Conservation (phyloP, 2,888 invertebrate genomes). For the Acronicta leporina region DNA sequence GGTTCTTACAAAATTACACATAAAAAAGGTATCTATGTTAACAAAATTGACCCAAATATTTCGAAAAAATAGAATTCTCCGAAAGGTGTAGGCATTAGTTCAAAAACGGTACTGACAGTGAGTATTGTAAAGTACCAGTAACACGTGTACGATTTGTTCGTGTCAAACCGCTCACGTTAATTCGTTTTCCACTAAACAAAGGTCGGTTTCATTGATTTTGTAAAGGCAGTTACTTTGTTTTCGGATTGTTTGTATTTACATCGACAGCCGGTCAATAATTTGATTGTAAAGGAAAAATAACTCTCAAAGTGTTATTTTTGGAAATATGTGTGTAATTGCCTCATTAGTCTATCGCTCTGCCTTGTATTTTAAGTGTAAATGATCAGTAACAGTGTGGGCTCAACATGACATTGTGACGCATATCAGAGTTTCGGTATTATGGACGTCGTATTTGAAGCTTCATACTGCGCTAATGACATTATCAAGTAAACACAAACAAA, state of each 20-base stretch:
- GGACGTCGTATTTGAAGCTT: too few species aligned
- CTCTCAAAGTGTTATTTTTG: not conserved
- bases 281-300: not conserved
- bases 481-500: not conserved
- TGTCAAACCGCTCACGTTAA: constrained; percentile 52
- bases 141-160: constrained; percentile 46
- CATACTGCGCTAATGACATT: not conserved
- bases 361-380: not conserved
- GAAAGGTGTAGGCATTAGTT: too few species aligned
- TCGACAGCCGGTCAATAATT: not conserved
- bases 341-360: too few species aligned
- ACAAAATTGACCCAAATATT: too few species aligned
- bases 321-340: not conserved
- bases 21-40: too few species aligned
- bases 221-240: constrained; percentile 27
- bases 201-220: constrained; percentile 48
- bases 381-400: not conserved
- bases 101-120: constrained; percentile 38
- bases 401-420: not conserved
- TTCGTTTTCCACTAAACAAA: constrained; percentile 50
- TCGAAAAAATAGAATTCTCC: too few species aligned
- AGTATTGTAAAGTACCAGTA: constrained; percentile 26
- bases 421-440: not conserved
- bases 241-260: not conserved
- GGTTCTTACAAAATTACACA: too few species aligned